A percentile compares a stretch with the other conserved stretches of the same genome.
Evolutionary conservation across 2,888 invertebrate species (phyloP).

Genomic region (Aphidius colemani): DNA sequence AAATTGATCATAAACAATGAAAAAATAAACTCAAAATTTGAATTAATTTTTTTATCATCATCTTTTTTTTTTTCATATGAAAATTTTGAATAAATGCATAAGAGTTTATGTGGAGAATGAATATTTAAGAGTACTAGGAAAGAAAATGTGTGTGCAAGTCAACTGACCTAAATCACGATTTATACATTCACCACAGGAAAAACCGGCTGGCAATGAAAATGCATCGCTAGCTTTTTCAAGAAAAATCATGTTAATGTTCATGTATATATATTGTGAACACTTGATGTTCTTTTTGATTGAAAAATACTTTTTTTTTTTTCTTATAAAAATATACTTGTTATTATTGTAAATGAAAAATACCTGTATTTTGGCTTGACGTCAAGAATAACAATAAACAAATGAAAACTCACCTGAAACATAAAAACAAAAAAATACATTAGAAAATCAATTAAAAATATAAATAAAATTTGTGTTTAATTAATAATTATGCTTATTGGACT

Average conservation of each 20-base stretch:
- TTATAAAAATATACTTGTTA: background rate
- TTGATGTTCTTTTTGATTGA: too few species aligned
- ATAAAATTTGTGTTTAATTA: too few species aligned
- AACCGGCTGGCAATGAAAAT: constrained; percentile 55
- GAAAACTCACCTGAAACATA: too few species aligned
- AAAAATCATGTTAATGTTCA: constrained; percentile 40
- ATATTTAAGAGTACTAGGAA: constrained; percentile 18
- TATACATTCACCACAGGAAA: constrained; percentile 38
- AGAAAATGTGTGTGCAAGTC: constrained; percentile 21
- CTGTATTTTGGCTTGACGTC: too few species aligned
- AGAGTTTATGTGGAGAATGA: constrained; percentile 5
- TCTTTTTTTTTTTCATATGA: background rate
- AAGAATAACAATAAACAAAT: too few species aligned
- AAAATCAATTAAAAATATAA: too few species aligned
- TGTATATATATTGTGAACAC: too few species aligned
- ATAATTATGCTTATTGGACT: too few species aligned
- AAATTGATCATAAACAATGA: too few species aligned
- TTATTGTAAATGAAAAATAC: too few species aligned
- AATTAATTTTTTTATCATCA: background rate
- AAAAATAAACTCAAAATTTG: constrained; percentile 14
- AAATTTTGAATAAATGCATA: constrained; percentile 5
- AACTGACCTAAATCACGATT: constrained; percentile 49
- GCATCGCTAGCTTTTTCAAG: constrained; percentile 41
- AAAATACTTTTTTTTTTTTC: too few species aligned
- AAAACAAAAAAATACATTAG: too few species aligned